Conservation (phyloP, 2,888 invertebrate genomes). For the Yponomeuta cagnagella region DNA sequence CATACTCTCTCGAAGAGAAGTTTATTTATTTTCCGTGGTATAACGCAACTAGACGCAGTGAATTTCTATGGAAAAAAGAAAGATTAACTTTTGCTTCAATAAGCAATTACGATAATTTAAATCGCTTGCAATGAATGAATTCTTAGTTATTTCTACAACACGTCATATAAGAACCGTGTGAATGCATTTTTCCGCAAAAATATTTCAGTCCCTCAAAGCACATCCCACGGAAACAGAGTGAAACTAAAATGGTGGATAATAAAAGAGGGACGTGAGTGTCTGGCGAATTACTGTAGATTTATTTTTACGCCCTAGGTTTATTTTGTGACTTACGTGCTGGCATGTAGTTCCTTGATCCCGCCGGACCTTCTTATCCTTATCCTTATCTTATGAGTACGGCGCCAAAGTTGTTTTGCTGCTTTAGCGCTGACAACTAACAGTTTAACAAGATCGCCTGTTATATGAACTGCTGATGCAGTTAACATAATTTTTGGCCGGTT, state of each 20-base stretch:
- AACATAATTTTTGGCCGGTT: too few species aligned
- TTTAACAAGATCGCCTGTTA: background rate
- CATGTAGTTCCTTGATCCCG: constrained; percentile 13
- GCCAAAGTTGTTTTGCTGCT: background rate
- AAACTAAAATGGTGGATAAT: constrained; percentile 42
- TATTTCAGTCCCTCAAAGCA: background rate
- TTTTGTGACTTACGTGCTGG: constrained; percentile 28
- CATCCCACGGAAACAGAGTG: background rate
- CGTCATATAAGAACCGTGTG: too few species aligned
- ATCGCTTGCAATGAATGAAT: too few species aligned
- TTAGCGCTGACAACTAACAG: background rate
- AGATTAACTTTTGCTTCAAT: too few species aligned
- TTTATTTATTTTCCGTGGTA: too few species aligned
- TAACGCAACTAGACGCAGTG: too few species aligned
- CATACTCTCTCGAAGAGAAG: too few species aligned
- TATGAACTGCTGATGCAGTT: too few species aligned
- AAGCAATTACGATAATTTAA: too few species aligned
- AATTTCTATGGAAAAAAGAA: too few species aligned
- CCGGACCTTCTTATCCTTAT: background rate
- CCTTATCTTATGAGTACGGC: background rate
- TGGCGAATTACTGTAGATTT: constrained; percentile 37
- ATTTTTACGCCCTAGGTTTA: constrained; percentile 30
- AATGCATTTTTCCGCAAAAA: background rate
- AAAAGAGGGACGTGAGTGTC: constrained; percentile 40
- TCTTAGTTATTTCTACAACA: too few species aligned